A percentile compares a stretch with the other conserved stretches of the same genome.
Evolutionary conservation across 2,888 invertebrate species (phyloP).

Genomic region (Drosophila antonietae): DNA sequence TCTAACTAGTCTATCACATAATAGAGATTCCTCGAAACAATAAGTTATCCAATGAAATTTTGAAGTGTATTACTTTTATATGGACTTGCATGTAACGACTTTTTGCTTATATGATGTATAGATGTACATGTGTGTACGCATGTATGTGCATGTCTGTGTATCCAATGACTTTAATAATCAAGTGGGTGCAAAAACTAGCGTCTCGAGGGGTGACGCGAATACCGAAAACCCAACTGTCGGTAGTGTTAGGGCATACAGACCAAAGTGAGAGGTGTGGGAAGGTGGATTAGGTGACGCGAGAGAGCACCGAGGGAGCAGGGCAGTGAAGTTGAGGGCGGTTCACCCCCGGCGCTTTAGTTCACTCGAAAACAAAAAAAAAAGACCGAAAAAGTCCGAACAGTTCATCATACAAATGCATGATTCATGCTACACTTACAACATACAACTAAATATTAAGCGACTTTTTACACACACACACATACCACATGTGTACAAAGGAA

Average conservation of each 20-base stretch:
- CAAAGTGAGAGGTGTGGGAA: background rate
- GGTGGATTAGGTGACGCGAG: slow-evolving; percentile 4
- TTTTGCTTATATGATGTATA: background rate
- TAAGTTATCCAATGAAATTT: background rate
- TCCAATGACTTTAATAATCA: slow-evolving; percentile 71
- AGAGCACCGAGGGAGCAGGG: background rate
- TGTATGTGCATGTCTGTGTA: slow-evolving; percentile 22
- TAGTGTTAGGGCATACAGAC: slow-evolving; percentile 4
- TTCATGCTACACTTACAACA: slow-evolving; percentile 68
- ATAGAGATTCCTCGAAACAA: background rate
- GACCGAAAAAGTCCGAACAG: slow-evolving; percentile 13
- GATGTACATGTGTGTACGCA: background rate
- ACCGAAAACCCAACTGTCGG: slow-evolving; percentile 16
- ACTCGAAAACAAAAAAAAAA: slow-evolving; percentile 1
- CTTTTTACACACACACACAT: slow-evolving; percentile 18
- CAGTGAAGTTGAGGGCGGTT: slow-evolving; percentile 14
- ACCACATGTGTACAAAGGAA: background rate
- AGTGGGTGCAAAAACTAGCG: slow-evolving; percentile 64
- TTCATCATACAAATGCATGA: slow-evolving; percentile 53
- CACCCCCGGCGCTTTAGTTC: slow-evolving; percentile 42
- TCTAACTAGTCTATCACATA: background rate
- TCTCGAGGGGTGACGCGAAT: slow-evolving; percentile 41
- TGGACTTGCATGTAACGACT: slow-evolving; percentile 18
- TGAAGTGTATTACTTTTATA: slow-evolving; percentile 25
- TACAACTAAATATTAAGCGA: slow-evolving; percentile 68